phyloP scores from a whole-genome alignment of 2,888 invertebrate species.

The Cosmia trapezina region DNA sequence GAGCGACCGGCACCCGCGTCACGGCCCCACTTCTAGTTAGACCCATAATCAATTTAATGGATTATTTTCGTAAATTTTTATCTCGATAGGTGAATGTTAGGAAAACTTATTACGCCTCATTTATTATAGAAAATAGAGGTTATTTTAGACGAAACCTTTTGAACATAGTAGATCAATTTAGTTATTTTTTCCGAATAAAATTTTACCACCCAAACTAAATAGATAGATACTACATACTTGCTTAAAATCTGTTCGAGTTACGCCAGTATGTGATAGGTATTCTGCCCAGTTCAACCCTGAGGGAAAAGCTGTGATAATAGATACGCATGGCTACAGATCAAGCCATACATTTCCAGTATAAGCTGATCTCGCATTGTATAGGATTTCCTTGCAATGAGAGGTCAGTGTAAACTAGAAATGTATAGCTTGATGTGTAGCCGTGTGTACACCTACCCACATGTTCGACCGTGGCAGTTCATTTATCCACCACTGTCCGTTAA shows the following conservation, averaged over 20 bases:
- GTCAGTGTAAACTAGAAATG: too few relatives aligned
- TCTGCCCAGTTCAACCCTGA: slow-evolving; percentile 41
- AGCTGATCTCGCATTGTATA: too few relatives aligned
- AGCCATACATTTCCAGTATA: too few relatives aligned
- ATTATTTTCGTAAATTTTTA: slow-evolving; percentile 67
- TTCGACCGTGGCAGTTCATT: slow-evolving; percentile 56
- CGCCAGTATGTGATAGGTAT: slow-evolving; percentile 15
- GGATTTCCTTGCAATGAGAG: too few relatives aligned
- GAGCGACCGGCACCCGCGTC: slow-evolving; percentile 65
- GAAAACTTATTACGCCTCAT: neutral
- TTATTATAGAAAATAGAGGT: neutral
- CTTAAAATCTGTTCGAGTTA: slow-evolving; percentile 16
- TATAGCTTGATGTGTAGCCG: too few relatives aligned
- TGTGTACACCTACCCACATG: slow-evolving; percentile 28
- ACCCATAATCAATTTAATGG: slow-evolving; percentile 78
- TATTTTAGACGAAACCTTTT: neutral
- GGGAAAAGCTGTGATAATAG: slow-evolving; percentile 39
- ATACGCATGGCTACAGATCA: too few relatives aligned
- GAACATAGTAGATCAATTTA: too few relatives aligned
- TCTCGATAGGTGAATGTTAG: slow-evolving; percentile 35
- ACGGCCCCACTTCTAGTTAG: slow-evolving; percentile 65
- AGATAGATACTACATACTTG: neutral
- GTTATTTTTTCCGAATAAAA: neutral
- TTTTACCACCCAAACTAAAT: neutral
- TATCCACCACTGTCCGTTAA: slow-evolving; percentile 57